phyloP scores from a whole-genome alignment of 2,888 invertebrate species.

The Hedychridium roseum region DNA sequence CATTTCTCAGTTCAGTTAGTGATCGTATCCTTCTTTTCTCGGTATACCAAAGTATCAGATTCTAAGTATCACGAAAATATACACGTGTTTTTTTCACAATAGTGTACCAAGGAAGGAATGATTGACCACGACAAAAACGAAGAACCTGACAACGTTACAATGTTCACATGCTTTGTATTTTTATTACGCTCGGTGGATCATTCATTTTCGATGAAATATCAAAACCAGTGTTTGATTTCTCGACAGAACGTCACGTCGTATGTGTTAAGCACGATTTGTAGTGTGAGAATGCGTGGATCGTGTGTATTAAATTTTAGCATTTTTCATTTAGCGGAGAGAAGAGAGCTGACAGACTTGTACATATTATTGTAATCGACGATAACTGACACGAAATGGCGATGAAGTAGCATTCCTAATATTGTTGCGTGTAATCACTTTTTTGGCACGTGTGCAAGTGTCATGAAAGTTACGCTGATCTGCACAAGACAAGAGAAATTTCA shows the following conservation, averaged over 20 bases:
- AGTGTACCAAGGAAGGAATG: too few relatives aligned
- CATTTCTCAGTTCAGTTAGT: too few relatives aligned
- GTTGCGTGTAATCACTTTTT: conserved; percentile 38
- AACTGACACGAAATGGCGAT: conserved; percentile 28
- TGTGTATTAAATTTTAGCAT: conserved; percentile 22
- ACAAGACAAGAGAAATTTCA: conserved; percentile 48
- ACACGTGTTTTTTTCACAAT: too few relatives aligned
- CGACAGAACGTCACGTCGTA: conserved; percentile 39
- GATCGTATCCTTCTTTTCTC: too few relatives aligned
- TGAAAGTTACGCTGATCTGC: conserved; percentile 31
- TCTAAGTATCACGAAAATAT: too few relatives aligned
- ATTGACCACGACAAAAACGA: too few relatives aligned
- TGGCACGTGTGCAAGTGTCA: conserved; percentile 17
- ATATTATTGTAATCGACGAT: conserved; percentile 40
- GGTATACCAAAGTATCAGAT: too few relatives aligned
- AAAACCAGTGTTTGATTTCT: too few relatives aligned
- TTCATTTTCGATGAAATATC: too few relatives aligned
- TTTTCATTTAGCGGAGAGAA: conserved; percentile 20
- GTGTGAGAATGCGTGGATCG: conserved; percentile 22
- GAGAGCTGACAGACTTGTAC: conserved; percentile 34
- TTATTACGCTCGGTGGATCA: too few relatives aligned
- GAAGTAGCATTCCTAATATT: conserved; percentile 49
- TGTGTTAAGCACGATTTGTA: conserved; percentile 34
- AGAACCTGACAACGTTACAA: too few relatives aligned
- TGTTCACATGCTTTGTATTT: too few relatives aligned